Conservation (phyloP, 2,113 vertebrate genomes). For the Brevimyrus niger region DNA sequence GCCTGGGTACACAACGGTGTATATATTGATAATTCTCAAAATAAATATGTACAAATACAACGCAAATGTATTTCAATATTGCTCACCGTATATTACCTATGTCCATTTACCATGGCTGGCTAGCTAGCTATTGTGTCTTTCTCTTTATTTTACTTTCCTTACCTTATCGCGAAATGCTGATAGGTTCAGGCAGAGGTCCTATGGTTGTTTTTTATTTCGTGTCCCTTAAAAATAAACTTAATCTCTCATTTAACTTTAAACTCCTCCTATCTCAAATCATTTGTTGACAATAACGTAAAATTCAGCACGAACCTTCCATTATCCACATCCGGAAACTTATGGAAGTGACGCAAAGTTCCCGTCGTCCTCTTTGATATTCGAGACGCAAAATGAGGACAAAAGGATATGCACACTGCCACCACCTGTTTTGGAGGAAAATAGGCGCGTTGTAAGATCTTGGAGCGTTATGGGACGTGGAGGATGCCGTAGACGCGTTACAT, state of each 20-base stretch:
- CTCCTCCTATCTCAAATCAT: neutral
- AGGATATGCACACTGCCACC: neutral
- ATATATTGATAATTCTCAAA: neutral
- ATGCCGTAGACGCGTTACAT: neutral
- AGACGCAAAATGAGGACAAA: neutral
- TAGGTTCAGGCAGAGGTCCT: neutral
- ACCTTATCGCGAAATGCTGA: neutral
- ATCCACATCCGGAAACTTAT: slow-evolving; percentile 1
- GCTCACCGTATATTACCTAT: neutral
- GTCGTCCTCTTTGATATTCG: neutral
- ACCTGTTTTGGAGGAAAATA: neutral
- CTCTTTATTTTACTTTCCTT: neutral
- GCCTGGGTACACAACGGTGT: neutral
- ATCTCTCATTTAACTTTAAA: neutral
- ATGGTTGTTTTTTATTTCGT: neutral
- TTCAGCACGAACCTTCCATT: neutral
- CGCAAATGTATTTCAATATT: neutral
- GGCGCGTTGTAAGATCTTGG: neutral
- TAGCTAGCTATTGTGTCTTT: slow-evolving; percentile 8
- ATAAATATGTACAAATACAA: neutral
- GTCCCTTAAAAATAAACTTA: neutral
- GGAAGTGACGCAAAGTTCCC: slow-evolving; percentile 2
- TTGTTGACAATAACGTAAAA: slow-evolving; percentile 7
- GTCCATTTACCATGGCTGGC: neutral
- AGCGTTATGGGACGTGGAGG: neutral